phyloP scores from a whole-genome alignment of 2,113 vertebrate genomes.

The Malurus elegans region DNA sequence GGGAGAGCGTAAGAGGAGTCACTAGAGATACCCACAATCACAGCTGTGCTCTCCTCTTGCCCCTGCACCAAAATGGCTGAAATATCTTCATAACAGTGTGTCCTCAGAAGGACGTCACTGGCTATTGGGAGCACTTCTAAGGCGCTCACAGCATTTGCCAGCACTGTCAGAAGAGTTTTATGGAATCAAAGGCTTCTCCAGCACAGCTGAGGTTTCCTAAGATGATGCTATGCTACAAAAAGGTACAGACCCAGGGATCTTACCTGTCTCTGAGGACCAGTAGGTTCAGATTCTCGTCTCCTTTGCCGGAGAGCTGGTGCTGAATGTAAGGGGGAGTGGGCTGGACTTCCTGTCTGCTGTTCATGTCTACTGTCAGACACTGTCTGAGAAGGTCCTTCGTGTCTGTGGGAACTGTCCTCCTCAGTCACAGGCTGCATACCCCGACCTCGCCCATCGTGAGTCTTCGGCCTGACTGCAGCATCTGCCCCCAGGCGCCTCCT shows the following conservation, averaged over 20 bases:
- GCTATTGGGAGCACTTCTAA: background rate
- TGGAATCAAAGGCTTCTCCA: background rate
- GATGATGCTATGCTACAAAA: background rate
- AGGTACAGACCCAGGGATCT: constrained; percentile 58
- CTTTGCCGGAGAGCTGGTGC: constrained; percentile 85
- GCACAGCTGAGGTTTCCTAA: background rate
- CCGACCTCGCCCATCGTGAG: constrained; percentile 76
- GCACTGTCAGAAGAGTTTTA: background rate
- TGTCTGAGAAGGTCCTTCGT: constrained; percentile 74
- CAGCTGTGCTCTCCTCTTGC: background rate
- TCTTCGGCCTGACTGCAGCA: constrained; percentile 81
- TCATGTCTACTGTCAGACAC: constrained; percentile 68
- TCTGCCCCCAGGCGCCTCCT: constrained; percentile 80
- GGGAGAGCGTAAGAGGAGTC: background rate
- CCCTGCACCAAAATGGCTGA: background rate
- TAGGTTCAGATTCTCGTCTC: constrained; percentile 90
- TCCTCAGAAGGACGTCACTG: background rate
- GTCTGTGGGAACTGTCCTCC: constrained; percentile 85
- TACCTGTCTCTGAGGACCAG: constrained; percentile 95
- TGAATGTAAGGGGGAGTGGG: constrained; percentile 88
- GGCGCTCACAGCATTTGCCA: background rate
- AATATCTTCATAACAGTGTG: background rate
- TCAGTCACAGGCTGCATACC: constrained; percentile 87
- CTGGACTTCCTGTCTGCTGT: constrained; percentile 78
- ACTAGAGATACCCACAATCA: background rate